Evolutionary conservation across 2,113 vertebrate species (phyloP).

Genomic region (Cygnus buccinator): DNA sequence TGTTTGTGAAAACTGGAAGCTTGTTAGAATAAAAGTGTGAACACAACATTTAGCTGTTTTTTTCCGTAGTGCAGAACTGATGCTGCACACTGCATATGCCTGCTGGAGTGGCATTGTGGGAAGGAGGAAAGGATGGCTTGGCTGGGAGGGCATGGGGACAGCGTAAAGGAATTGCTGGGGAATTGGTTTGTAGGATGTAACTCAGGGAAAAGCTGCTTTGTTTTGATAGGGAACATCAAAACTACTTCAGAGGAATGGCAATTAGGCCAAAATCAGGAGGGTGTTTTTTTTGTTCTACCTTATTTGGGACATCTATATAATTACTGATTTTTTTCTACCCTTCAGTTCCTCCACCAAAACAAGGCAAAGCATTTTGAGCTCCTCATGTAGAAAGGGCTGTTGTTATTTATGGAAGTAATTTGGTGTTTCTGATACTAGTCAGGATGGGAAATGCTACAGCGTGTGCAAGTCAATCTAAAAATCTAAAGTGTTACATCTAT

Average conservation of each 20-base stretch:
- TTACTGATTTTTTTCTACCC: background rate
- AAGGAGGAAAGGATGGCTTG: background rate
- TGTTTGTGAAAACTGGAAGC: background rate
- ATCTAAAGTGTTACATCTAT: background rate
- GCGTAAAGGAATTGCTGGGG: background rate
- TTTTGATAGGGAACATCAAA: background rate
- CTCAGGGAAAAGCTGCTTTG: background rate
- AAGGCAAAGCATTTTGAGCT: background rate
- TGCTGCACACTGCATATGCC: rapidly evolving
- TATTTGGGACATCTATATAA: background rate
- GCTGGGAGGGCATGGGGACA: background rate
- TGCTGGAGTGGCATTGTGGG: background rate
- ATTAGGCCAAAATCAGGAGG: background rate
- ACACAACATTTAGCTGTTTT: background rate
- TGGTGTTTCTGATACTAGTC: background rate
- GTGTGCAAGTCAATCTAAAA: background rate
- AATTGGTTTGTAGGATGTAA: background rate
- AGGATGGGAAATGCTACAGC: background rate
- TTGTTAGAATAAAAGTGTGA: background rate
- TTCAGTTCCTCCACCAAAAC: background rate
- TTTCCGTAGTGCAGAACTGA: background rate
- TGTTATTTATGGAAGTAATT: background rate
- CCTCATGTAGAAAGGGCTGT: background rate
- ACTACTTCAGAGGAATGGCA: background rate
- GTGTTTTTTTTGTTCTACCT: background rate